phyloP scores from a whole-genome alignment of 2,113 vertebrate species.

The Halichoerus grypus region DNA sequence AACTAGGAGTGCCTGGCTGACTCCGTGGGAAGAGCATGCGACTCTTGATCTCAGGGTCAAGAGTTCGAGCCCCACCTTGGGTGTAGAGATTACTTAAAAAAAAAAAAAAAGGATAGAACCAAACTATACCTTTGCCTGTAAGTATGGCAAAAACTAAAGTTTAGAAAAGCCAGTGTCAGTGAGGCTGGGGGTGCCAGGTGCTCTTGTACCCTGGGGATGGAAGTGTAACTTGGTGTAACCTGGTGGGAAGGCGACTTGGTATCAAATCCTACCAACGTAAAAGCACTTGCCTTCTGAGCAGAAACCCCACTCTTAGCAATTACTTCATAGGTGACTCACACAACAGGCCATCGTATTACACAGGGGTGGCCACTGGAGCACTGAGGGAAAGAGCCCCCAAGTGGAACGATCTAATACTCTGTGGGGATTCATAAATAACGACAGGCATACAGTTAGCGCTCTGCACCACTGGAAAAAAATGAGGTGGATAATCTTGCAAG shows the following conservation, averaged over 20 bases:
- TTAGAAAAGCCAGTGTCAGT: not conserved
- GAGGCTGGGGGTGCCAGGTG: not conserved
- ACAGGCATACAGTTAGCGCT: not conserved
- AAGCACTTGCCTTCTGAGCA: not conserved
- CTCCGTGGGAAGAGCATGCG: not conserved
- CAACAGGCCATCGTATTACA: accelerated
- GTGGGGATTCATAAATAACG: not conserved
- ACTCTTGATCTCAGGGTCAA: not conserved
- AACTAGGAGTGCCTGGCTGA: not conserved
- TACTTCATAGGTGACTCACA: not conserved
- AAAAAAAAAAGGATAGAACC: slow-evolving; percentile 20
- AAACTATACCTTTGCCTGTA: not conserved
- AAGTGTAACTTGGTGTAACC: not conserved
- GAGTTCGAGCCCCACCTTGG: not conserved
- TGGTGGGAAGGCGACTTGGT: not conserved
- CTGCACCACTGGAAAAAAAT: not conserved
- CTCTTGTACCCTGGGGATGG: not conserved
- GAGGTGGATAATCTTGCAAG: not conserved
- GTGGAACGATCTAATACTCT: not conserved
- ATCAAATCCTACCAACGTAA: not conserved
- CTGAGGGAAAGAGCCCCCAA: not conserved
- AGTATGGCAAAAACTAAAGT: slow-evolving; percentile 1
- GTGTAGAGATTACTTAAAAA: not conserved
- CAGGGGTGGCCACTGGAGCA: not conserved
- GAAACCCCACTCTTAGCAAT: not conserved